Percentiles rank a stretch among this genome's conserved stretches.
Evolutionary conservation across 30 jellyfish, hydroid and myxozoan species (phyloP).

Genomic region (Hydra vulgaris): DNA sequence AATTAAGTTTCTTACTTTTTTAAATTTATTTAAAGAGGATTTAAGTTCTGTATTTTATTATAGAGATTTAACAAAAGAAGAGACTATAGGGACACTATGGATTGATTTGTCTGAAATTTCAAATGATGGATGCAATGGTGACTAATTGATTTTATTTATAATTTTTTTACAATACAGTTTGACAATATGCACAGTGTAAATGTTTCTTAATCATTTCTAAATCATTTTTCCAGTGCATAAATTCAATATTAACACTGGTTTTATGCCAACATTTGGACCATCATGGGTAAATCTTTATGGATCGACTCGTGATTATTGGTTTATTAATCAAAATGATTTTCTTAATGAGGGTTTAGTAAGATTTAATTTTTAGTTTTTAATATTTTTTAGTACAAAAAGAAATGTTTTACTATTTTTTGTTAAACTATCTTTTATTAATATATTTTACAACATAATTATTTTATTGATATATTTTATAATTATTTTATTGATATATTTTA

Average conservation of each 20-base stretch:
- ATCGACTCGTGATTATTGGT: conserved; percentile 35
- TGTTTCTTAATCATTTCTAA: not conserved
- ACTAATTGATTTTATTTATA: conserved; percentile 2
- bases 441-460: too few relatives aligned
- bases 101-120: conserved; percentile 43
- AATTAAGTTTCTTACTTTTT: not conserved
- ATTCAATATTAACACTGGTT: conserved; percentile 19
- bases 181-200: not conserved
- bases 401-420: too few relatives aligned
- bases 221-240: conserved; percentile 27
- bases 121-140: conserved; percentile 32
- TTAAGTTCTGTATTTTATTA: not conserved
- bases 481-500: not conserved
- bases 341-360: conserved; percentile 33
- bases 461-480: too few relatives aligned
- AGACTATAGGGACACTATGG: conserved; percentile 30
- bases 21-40: too few relatives aligned
- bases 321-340: conserved; percentile 11
- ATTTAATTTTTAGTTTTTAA: too few relatives aligned
- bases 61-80: conserved; percentile 26
- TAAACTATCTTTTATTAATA: too few relatives aligned
- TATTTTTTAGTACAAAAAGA: too few relatives aligned
- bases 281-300: conserved; percentile 48
- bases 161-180: not conserved
- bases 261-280: conserved; percentile 44